phyloP scores from a whole-genome alignment of 2,888 invertebrate genomes.

The Ichneumoninae sp. region DNA sequence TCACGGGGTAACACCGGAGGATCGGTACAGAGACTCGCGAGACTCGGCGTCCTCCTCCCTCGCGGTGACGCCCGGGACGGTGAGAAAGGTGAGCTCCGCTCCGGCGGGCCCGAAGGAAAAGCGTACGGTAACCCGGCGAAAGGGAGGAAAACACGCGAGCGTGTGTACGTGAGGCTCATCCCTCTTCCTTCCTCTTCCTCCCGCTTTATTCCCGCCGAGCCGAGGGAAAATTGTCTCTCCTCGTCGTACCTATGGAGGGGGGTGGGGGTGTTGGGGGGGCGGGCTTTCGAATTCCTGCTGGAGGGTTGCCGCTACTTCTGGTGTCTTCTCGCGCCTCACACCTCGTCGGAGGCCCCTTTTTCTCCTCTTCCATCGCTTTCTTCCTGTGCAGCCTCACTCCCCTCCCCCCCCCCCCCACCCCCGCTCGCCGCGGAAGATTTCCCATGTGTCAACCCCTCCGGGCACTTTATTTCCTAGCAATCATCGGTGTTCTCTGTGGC shows the following conservation, averaged over 20 bases:
- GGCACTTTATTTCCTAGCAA: conserved; percentile 68
- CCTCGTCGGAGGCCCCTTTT: conserved; percentile 18
- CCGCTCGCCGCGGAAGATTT: conserved; percentile 62
- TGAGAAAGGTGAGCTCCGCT: conserved; percentile 51
- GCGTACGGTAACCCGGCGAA: not conserved
- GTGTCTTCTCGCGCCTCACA: conserved; percentile 42
- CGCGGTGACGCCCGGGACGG: conserved; percentile 1
- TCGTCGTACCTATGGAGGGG: conserved; percentile 1
- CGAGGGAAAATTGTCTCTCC: conserved; percentile 40
- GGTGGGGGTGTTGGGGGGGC: too few relatives aligned
- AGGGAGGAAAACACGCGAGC: conserved; percentile 14
- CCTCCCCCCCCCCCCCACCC: conserved; percentile 21
- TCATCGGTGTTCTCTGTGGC: conserved; percentile 60
- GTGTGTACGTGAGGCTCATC: conserved; percentile 33
- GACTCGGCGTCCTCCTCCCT: not conserved
- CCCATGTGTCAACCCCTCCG: conserved; percentile 69
- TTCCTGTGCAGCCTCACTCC: conserved; percentile 21
- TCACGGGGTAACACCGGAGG: conserved; percentile 43
- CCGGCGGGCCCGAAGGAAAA: conserved; percentile 19
- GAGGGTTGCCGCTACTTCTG: conserved; percentile 33
- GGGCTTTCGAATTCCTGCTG: conserved; percentile 43
- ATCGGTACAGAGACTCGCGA: conserved; percentile 8
- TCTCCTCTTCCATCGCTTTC: conserved; percentile 24
- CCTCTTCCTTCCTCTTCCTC: conserved; percentile 16
- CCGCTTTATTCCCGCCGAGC: not conserved